Percentiles rank a stretch among this genome's conserved stretches.
These are phyloP conservation scores for Arothron firmamentum DNA, from an alignment of 2,113 vertebrate species.

Conservation along the genomic window DNA sequence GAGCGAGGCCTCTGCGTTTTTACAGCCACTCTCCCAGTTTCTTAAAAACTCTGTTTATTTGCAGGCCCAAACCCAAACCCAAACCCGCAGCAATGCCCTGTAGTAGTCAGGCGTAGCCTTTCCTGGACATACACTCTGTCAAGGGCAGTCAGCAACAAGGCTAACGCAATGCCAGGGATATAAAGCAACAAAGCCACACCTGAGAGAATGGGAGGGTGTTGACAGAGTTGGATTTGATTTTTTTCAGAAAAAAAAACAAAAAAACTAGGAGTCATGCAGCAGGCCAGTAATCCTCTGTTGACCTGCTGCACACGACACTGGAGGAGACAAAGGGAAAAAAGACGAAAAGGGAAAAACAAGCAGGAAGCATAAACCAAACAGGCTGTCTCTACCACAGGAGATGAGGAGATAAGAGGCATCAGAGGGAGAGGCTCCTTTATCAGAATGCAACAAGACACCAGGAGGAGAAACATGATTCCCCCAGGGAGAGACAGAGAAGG, in stretches of 20 bases:
- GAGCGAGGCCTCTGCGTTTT: constrained; percentile 11
- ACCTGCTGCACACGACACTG: constrained; percentile 18
- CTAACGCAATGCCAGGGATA: constrained; percentile 46
- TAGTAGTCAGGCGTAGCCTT: constrained; percentile 45
- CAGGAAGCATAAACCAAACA: constrained; percentile 51
- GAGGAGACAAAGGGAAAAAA: constrained; percentile 9
- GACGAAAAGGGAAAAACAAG: not conserved
- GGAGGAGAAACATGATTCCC: constrained; percentile 26
- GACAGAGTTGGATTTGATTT: constrained; percentile 37
- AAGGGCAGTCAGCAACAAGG: constrained; percentile 44
- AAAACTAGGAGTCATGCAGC: constrained; percentile 38
- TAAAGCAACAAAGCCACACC: constrained; percentile 55
- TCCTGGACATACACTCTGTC: constrained; percentile 53
- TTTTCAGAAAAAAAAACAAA: constrained; percentile 3
- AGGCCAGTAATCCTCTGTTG: constrained; percentile 44
- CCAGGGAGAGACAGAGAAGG: constrained; percentile 15
- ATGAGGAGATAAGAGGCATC: constrained; percentile 56
- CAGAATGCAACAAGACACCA: constrained; percentile 29
- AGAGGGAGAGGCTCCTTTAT: constrained; percentile 44
- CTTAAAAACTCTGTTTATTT: constrained; percentile 50
- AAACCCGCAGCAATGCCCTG: constrained; percentile 50
- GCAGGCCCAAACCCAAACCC: constrained; percentile 22
- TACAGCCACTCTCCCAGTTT: constrained; percentile 17
- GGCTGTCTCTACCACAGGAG: constrained; percentile 33
- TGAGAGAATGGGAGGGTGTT: constrained; percentile 27